Evolutionary conservation across 2,113 vertebrate species (phyloP), one percentile per base, ranked within the genome.

Genomic region (Apteryx owenii): DNA sequence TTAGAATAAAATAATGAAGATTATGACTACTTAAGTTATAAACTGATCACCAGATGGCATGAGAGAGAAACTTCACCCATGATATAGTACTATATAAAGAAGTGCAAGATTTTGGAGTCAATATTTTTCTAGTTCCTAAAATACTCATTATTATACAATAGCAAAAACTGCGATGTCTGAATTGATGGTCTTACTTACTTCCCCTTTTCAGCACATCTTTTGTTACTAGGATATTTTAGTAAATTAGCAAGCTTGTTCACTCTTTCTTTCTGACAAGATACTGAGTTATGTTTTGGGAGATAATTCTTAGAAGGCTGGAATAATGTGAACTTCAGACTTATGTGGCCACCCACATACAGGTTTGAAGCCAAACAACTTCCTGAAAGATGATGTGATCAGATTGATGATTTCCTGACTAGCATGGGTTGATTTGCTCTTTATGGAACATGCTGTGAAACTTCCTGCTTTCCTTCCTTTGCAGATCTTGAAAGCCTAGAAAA

Each of bases 191-290:
- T 12, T 54, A 70, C 42, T 90, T 69, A 56, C 84, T 83, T 89
- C 85, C 36, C 23, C 83, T 81, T 89, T 75, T 58, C 65, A 85
- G 60, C 54, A 78, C 51, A 66, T 86, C 76, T 95, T 97, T 96
- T 85, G 68, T 92, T 95, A 93, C 84, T 87, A 51, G 82, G 81
- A 56, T 96, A 91, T 91, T 93, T 90, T 89, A 82, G 86, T 94
- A 87, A 85, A 78, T 93, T 97, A 92, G 73, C 48, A 89, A 58
- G 51, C 53, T 78, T 81, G 58, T 90, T 95, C 77, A 9, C 51
- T 85, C 77, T 79, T 89, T 68, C 89, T 81, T 92, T 97, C 92
- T 96, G 95, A 33, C 53, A 58, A 80, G 75, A 89, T 64, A 91
- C 76, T 60, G 71, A 88, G 64, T 86, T 91, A 23, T 72, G 83